Percentiles rank a stretch among this genome's conserved stretches.
These are phyloP conservation scores for Gasterosteus aculeatus DNA, from an alignment of 2,113 vertebrate species.

Conservation along the genomic window DNA sequence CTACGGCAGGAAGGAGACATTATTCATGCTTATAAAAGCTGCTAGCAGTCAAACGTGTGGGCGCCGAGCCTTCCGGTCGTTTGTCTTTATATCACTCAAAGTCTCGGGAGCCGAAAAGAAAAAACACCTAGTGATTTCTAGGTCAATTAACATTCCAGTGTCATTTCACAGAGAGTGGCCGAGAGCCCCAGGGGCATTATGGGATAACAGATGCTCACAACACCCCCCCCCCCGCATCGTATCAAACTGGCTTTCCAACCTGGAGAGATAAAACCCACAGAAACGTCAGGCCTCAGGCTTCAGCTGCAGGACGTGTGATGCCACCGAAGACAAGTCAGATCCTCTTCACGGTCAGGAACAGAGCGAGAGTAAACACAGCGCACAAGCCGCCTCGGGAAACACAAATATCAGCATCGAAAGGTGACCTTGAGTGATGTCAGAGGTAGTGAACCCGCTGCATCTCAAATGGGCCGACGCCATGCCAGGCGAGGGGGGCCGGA, in stretches of 20 bases:
- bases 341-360: conserved; percentile 8
- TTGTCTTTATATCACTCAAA: not conserved
- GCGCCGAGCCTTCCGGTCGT: not conserved
- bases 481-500: conserved; percentile 18
- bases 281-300: conserved; percentile 34
- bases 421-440: conserved; percentile 50
- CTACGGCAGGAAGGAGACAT: no score
- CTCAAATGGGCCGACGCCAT: conserved; percentile 27
- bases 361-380: not conserved
- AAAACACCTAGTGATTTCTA: conserved; percentile 55
- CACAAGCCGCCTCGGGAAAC: conserved; percentile 29
- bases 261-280: conserved; percentile 45
- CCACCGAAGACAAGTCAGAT: conserved; percentile 14
- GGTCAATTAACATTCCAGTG: conserved; percentile 63
- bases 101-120: conserved; percentile 5
- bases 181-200: conserved; percentile 37
- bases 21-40: not conserved
- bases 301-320: conserved; percentile 36
- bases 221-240: conserved; percentile 14
- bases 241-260: conserved; percentile 40
- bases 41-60: not conserved
- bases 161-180: conserved; percentile 56
- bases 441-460: conserved; percentile 31
- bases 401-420: conserved; percentile 27
- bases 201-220: conserved; percentile 45